Conservation (phyloP, 2,113 vertebrate genomes). For the Stegostoma tigrinum region DNA sequence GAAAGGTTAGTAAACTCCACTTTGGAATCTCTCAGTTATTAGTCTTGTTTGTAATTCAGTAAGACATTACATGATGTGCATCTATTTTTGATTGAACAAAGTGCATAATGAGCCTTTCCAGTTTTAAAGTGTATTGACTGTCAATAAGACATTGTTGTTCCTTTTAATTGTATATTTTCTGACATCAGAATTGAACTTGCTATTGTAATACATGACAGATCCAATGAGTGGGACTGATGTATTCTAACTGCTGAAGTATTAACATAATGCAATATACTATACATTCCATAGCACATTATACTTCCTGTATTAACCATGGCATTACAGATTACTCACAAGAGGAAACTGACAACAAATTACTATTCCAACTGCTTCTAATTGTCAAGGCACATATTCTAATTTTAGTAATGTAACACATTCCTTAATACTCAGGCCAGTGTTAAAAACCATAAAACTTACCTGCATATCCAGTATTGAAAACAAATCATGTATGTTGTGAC, state of each 20-base stretch:
- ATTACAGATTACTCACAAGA: neutral
- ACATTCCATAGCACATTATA: constrained; percentile 12
- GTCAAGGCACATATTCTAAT: neutral
- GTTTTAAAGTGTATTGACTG: neutral
- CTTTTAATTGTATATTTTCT: neutral
- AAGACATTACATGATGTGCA: neutral
- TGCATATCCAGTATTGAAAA: neutral
- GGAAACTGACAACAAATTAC: neutral
- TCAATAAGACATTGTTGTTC: neutral
- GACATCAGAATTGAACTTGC: neutral
- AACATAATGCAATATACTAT: neutral
- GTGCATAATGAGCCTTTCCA: constrained; percentile 15
- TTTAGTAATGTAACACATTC: neutral
- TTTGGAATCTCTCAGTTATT: neutral
- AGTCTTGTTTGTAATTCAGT: neutral
- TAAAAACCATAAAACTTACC: neutral
- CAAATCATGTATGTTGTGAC: neutral
- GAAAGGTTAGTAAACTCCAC: neutral
- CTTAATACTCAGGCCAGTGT: neutral
- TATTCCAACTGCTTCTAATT: neutral
- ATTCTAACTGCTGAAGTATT: neutral
- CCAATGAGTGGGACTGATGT: neutral
- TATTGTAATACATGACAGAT: neutral
- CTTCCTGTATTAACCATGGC: neutral
- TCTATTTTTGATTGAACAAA: constrained; percentile 1